Base-by-base conservation (phyloP, 2,113 vertebrate species). In the Geococcyx californianus region DNA sequence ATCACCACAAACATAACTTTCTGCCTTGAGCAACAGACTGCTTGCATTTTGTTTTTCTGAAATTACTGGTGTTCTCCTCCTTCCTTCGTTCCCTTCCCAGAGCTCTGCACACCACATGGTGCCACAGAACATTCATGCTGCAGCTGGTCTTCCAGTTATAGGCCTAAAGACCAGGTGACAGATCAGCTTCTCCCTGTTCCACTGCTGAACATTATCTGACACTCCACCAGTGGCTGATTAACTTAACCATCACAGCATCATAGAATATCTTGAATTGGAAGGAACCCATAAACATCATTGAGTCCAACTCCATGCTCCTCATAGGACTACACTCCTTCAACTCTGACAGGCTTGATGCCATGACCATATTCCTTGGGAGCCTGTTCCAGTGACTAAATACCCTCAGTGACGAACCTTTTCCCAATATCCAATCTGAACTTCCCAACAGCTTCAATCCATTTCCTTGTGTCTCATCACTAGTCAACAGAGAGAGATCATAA, bases 91-190 rank as follows among this genome's bases (percentile, higher is more conserved):
- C 18, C 34, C 44, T 77, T 7, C 17, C 13, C 28, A 33, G 11
- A 0, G 0, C 13, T 19, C 34, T 40, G n/a, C 1, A 5, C 33
- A 92, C 7, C 25, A 59, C 33, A 68, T 28, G 15, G 7, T 19
- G 16, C 29, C 23, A 67, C 10, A 33, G 38, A 83, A 25, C 33
- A 29, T 52, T 54, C 13, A 42, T 4, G 13, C 16, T 69, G 20
- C 36, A 36, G 42, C 8, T 45, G 24, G 28, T 78, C 51, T 75
- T 83, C 20, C 16, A 89, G 31, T 0, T 40, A 38, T 5, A 76
- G 19, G 23, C n/a, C 34, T 73, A 9, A 0, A 0, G 69, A 56
- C 7, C 26, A 9, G 11, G 12, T n/a, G 13, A 19, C 25, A 72
- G 23, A 29, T 40, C 74, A 28, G 16, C 33, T 79, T 54, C 34